Conservation (phyloP, 1,140 invertebrate genomes). For the Rhyzopertha dominica region DNA sequence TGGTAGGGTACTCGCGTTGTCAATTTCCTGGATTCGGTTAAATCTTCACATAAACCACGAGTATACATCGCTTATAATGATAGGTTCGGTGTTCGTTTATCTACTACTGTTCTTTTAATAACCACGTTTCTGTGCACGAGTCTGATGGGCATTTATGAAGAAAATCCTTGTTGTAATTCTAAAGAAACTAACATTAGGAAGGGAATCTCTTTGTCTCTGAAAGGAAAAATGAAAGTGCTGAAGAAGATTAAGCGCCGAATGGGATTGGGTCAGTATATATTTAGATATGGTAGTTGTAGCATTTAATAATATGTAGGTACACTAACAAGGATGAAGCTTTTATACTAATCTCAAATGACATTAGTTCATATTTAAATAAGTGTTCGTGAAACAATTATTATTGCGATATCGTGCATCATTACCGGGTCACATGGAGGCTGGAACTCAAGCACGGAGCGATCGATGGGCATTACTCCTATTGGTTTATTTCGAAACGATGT, state of each 20-base stretch:
- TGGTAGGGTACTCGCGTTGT: background rate
- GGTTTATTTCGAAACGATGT: too few relatives aligned
- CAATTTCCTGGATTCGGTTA: background rate
- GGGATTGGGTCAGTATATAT: slow-evolving; percentile 49
- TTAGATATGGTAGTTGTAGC: too few relatives aligned
- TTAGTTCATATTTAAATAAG: too few relatives aligned
- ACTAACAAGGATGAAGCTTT: too few relatives aligned
- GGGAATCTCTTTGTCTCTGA: slow-evolving; percentile 35
- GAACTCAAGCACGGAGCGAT: too few relatives aligned
- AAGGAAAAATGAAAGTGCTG: slow-evolving; percentile 51
- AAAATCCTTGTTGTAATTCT: slow-evolving; percentile 33
- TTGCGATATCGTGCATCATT: too few relatives aligned
- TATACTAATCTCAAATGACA: too few relatives aligned
- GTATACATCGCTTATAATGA: background rate
- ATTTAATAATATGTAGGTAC: too few relatives aligned
- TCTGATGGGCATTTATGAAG: slow-evolving; percentile 41
- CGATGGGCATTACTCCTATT: too few relatives aligned
- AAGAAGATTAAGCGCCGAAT: slow-evolving; percentile 52
- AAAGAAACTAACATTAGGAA: slow-evolving; percentile 30
- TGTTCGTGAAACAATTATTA: too few relatives aligned
- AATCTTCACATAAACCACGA: background rate
- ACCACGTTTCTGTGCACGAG: slow-evolving; percentile 14
- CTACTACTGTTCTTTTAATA: background rate
- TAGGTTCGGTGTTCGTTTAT: background rate
- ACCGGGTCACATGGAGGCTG: too few relatives aligned